Evolutionary conservation across 37 sponge, comb jelly and placozoan species (phyloP).

Genomic region (Ephydatia muelleri): DNA sequence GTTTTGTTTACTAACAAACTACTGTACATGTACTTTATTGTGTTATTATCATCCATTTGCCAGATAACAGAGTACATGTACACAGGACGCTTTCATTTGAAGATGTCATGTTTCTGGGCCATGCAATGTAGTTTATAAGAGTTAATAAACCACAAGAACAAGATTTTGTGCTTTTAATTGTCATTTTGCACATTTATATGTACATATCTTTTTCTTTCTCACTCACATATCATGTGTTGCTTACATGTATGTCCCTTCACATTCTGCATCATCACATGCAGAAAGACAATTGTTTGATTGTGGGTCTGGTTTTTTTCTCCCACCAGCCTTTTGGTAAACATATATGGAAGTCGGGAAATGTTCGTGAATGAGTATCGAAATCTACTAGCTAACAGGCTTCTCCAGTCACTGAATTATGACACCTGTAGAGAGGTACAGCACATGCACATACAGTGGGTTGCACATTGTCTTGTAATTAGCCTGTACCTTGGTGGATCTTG

Average conservation of each 20-base stretch:
- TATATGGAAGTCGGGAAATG: constrained; percentile 91
- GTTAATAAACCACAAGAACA: too few relatives aligned
- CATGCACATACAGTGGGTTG: too few relatives aligned
- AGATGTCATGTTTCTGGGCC: too few relatives aligned
- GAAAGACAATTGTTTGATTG: background rate
- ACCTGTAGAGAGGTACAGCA: constrained; percentile 70
- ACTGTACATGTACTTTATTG: too few relatives aligned
- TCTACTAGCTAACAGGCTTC: constrained; percentile 86
- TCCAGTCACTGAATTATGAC: constrained; percentile 76
- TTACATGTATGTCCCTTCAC: background rate
- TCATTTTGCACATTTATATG: background rate
- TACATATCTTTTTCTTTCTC: background rate
- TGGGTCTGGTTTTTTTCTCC: background rate
- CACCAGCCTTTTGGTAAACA: constrained; percentile 80
- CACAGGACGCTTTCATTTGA: too few relatives aligned
- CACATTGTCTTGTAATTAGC: too few relatives aligned
- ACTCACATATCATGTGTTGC: constrained; percentile 6
- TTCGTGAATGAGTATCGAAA: constrained; percentile 91
- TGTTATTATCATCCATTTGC: too few relatives aligned
- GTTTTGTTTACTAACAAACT: too few relatives aligned
- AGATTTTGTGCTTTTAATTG: background rate
- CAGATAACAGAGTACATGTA: too few relatives aligned
- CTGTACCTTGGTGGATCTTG: too few relatives aligned
- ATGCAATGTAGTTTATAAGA: too few relatives aligned
- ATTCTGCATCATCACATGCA: background rate